phyloP scores from a whole-genome alignment of 2,113 vertebrate species.

The Atrichornis clamosus region DNA sequence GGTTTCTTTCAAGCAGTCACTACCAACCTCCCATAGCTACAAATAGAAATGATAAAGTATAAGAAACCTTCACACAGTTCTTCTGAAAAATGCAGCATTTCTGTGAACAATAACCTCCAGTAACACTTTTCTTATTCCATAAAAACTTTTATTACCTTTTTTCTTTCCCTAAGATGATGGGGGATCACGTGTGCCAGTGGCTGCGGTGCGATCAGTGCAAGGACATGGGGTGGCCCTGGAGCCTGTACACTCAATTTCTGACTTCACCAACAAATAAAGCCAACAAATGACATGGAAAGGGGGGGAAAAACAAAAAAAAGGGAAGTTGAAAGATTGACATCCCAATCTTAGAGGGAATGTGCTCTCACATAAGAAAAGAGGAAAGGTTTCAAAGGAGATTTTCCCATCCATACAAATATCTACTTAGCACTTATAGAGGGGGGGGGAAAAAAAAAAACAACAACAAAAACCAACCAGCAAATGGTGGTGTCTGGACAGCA shows the following conservation, averaged over 20 bases:
- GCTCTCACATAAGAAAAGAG: background rate
- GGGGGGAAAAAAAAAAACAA: too few species aligned
- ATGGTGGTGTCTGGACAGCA: background rate
- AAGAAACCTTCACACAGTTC: background rate
- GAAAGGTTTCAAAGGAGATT: background rate
- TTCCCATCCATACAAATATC: background rate
- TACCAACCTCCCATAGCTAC: background rate
- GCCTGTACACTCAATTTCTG: background rate
- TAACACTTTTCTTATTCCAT: background rate
- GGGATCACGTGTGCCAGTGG: fast-evolving
- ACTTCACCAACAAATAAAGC: background rate
- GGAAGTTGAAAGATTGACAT: background rate
- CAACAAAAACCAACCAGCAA: background rate
- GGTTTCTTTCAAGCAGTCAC: background rate
- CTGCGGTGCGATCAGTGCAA: background rate
- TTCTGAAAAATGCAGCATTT: background rate
- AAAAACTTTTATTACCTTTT: background rate
- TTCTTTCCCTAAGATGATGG: background rate
- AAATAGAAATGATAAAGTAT: background rate
- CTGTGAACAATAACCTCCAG: background rate
- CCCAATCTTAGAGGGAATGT: background rate
- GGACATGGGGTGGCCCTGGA: background rate
- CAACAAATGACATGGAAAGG: fast-evolving
- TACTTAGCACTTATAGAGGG: background rate
- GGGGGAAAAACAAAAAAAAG: background rate